Evolutionary conservation across 2,888 invertebrate genomes (phyloP).

Genomic region (Anagyrus pseudococci): DNA sequence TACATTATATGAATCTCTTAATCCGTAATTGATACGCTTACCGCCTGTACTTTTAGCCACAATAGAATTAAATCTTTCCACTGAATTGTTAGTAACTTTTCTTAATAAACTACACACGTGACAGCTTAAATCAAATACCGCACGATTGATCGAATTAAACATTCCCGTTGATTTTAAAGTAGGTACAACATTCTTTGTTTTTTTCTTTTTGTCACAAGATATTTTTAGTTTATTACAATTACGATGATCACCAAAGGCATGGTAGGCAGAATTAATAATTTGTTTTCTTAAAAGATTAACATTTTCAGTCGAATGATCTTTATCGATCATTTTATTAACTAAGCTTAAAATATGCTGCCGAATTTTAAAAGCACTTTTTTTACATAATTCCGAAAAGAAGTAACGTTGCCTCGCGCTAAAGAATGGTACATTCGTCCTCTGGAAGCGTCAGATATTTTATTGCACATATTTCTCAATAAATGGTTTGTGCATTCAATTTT

Average conservation of each 20-base stretch:
- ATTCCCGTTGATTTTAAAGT: constrained; percentile 26
- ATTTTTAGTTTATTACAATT: constrained; percentile 20
- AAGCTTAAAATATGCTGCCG: neutral
- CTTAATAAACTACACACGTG: constrained; percentile 38
- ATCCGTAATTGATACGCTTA: constrained; percentile 13
- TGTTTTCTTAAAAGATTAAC: constrained; percentile 24
- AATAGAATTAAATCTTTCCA: constrained; percentile 19
- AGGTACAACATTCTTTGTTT: constrained; percentile 22
- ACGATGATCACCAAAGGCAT: constrained; percentile 41
- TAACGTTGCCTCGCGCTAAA: neutral
- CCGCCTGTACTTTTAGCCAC: constrained; percentile 2
- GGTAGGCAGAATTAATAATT: constrained; percentile 34
- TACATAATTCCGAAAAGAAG: neutral
- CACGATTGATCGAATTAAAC: constrained; percentile 14
- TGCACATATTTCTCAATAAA: constrained; percentile 25
- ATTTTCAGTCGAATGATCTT: neutral
- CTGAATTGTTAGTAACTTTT: constrained; percentile 38
- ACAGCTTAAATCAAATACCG: constrained; percentile 20
- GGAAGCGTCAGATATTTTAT: constrained; percentile 5
- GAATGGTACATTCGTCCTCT: neutral
- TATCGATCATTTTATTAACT: neutral
- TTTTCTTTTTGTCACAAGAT: constrained; percentile 1
- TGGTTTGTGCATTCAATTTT: constrained; percentile 39
- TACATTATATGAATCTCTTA: constrained; percentile 6
- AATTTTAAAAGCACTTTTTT: neutral